phyloP scores from a whole-genome alignment of 2,113 vertebrate species.

The Zosterops hypoxanthus region DNA sequence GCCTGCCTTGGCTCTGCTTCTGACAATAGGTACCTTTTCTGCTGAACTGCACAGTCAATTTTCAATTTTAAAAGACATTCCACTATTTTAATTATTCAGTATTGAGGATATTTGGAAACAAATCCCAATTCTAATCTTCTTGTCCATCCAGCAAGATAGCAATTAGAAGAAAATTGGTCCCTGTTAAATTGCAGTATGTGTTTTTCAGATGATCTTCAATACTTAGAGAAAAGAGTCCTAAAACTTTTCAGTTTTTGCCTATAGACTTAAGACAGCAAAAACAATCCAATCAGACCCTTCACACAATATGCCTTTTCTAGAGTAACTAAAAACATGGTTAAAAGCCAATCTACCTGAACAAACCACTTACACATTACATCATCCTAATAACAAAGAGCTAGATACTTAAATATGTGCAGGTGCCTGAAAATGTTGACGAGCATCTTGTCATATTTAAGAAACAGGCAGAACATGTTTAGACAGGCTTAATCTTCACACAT shows the following conservation, averaged over 20 bases:
- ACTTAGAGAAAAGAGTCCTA: accelerated
- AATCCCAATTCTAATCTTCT: not conserved
- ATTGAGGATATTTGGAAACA: not conserved
- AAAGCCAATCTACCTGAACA: not conserved
- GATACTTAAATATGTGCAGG: not conserved
- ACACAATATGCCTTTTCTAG: not conserved
- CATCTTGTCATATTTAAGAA: not conserved
- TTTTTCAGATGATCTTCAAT: not conserved
- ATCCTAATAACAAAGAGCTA: not conserved
- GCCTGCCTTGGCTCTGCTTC: constrained; percentile 12
- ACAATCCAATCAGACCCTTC: not conserved
- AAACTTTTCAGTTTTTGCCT: not conserved
- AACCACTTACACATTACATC: not conserved
- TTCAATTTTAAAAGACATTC: constrained; percentile 16
- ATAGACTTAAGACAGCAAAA: not conserved
- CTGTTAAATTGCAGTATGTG: not conserved
- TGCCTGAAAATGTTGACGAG: not conserved
- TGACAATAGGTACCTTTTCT: constrained; percentile 38
- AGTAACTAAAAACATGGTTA: not conserved
- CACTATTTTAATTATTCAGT: not conserved
- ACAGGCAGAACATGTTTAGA: not conserved
- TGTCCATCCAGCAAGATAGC: not conserved
- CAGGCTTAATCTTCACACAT: not conserved
- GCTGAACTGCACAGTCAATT: not conserved
- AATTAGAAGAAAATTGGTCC: not conserved